phyloP scores from a whole-genome alignment of 2,113 vertebrate species.

The Madoqua kirkii region DNA sequence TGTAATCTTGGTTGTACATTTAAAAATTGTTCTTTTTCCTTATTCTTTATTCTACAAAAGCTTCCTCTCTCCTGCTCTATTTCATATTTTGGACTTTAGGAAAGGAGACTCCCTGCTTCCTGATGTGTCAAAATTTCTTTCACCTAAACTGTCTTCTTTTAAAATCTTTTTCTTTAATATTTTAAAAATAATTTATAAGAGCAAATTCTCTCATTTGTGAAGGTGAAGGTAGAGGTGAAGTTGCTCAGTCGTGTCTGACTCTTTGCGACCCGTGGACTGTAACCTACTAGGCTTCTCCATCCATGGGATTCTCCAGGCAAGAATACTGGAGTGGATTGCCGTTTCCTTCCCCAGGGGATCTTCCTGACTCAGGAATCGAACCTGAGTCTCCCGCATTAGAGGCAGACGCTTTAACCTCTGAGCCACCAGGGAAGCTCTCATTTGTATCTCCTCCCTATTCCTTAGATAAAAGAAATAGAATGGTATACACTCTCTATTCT shows the following conservation, averaged over 20 bases:
- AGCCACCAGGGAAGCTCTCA: background rate
- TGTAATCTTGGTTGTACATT: background rate
- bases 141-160: background rate
- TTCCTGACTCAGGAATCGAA: no score
- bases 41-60: background rate
- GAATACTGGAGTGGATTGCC: no score
- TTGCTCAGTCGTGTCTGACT: no score
- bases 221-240: no score
- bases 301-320: no score
- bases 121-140: background rate
- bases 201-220: background rate
- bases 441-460: background rate
- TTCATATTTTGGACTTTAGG: background rate
- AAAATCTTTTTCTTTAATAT: background rate
- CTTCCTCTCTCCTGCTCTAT: background rate
- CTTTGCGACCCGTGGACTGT: no score
- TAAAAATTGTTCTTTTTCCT: background rate
- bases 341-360: no score
- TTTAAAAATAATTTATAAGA: background rate
- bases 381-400: fast-evolving
- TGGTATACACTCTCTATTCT: background rate
- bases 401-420: no score
- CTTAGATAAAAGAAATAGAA: background rate
- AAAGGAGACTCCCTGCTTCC: background rate
- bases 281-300: no score